Percentiles rank a stretch among this genome's conserved stretches.
These are phyloP conservation scores for Proteles cristata DNA, from an alignment of 2,113 vertebrate species.

Conservation along the genomic window DNA sequence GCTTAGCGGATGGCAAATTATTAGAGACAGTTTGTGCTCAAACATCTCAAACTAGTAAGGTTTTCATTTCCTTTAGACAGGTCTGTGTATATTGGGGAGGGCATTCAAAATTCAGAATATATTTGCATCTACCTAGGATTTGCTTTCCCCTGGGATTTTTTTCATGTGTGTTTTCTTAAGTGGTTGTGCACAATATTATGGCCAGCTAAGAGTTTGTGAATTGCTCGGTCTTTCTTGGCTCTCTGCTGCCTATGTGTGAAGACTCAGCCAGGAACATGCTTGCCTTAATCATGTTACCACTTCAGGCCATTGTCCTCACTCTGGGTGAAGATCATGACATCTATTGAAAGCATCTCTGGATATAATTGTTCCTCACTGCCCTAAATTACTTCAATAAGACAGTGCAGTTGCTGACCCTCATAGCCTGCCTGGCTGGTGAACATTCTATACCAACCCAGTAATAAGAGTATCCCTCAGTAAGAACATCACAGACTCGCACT, in stretches of 20 bases:
- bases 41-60: background rate
- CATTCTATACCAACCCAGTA: background rate
- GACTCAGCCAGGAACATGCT: background rate
- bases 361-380: background rate
- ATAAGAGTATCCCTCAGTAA: background rate
- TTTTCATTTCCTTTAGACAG: background rate
- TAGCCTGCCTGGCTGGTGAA: background rate
- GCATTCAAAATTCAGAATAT: background rate
- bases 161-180: background rate
- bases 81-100: background rate
- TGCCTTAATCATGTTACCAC: background rate
- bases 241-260: background rate
- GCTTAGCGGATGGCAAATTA: background rate
- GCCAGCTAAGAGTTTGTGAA: background rate
- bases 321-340: background rate
- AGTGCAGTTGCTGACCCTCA: background rate
- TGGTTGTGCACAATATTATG: background rate
- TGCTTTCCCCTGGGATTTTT: background rate
- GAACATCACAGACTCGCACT: background rate
- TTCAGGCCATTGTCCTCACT: background rate
- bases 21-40: background rate
- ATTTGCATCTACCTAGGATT: background rate
- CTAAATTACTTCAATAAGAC: background rate
- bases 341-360: background rate
- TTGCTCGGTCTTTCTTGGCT: background rate